Conservation (phyloP, 2,797 vertebrate species). For the Platalea minor region DNA sequence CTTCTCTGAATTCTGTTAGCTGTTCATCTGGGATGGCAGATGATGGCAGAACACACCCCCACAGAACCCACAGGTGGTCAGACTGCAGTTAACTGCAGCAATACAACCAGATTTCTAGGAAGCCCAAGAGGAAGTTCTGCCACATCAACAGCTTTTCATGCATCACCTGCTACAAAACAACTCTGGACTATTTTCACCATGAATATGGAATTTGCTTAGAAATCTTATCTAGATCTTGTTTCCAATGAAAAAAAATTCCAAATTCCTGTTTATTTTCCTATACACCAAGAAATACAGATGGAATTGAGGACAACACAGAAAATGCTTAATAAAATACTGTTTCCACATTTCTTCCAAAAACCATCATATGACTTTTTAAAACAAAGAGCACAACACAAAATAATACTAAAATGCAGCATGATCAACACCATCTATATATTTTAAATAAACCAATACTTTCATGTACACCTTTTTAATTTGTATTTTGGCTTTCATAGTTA, state of each 20-base stretch:
- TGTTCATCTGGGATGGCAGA: neutral
- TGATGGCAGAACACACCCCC: too few relatives aligned
- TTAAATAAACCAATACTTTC: neutral
- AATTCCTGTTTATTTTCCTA: neutral
- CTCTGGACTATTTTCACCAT: neutral
- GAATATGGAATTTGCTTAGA: neutral
- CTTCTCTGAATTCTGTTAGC: neutral
- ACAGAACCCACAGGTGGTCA: neutral
- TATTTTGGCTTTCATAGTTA: neutral
- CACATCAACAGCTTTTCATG: neutral
- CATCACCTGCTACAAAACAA: neutral
- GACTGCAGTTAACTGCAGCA: neutral
- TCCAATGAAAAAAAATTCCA: neutral
- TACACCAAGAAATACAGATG: neutral
- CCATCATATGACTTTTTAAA: neutral
- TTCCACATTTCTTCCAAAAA: neutral
- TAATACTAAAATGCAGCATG: neutral
- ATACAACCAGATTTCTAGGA: neutral
- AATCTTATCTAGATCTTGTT: neutral
- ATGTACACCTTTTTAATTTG: neutral
- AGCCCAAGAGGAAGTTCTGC: neutral
- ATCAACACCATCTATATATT: neutral
- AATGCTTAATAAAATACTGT: neutral
- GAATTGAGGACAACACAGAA: neutral
- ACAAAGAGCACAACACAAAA: neutral